phyloP scores from a whole-genome alignment of 2,113 vertebrate species.

The Daubentonia madagascariensis region DNA sequence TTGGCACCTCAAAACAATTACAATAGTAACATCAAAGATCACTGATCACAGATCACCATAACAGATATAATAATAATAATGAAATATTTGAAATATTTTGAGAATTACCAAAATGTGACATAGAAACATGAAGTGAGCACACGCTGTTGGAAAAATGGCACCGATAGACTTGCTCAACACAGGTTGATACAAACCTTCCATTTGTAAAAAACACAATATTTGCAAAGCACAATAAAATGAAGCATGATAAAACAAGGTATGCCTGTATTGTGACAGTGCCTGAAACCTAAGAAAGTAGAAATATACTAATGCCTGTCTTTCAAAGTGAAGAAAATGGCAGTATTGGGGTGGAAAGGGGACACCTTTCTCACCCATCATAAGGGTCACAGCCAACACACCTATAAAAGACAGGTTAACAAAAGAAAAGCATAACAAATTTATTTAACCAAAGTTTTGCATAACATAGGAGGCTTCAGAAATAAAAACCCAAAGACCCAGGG shows the following conservation, averaged over 20 bases:
- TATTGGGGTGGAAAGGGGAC: background rate
- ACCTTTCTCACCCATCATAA: background rate
- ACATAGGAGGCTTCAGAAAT: background rate
- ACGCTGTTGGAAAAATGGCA: background rate
- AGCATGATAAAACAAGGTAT: background rate
- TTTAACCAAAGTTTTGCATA: background rate
- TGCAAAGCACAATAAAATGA: background rate
- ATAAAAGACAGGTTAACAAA: background rate
- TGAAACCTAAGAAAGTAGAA: constrained; percentile 5
- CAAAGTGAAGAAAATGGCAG: background rate
- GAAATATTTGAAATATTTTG: background rate
- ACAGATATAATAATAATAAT: background rate
- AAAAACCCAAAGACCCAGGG: background rate
- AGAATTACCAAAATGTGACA: background rate
- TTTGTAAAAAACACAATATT: background rate
- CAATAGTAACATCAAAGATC: background rate
- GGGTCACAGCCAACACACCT: background rate
- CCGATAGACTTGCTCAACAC: background rate
- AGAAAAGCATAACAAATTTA: background rate
- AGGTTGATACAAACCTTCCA: background rate
- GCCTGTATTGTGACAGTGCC: background rate
- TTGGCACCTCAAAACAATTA: background rate
- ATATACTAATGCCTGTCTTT: background rate
- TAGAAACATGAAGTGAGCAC: background rate
- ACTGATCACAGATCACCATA: background rate